These are phyloP conservation scores for Synanthedon tipuliformis DNA, from an alignment of 2,888 invertebrate genomes.

Conservation along the genomic window DNA sequence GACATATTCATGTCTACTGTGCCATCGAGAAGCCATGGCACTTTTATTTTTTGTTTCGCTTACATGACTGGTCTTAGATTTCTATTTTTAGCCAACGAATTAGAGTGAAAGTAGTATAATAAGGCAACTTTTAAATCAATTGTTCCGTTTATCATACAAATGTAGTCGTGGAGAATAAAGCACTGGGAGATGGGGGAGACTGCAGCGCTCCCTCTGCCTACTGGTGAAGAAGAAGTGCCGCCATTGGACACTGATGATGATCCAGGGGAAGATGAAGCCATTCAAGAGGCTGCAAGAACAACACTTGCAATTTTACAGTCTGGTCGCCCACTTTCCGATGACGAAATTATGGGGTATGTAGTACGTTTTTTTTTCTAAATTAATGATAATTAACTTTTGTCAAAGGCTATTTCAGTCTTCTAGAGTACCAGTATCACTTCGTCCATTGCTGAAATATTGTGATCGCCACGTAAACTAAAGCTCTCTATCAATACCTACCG, in stretches of 20 bases:
- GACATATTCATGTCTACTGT: too few species aligned
- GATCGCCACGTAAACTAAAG: too few species aligned
- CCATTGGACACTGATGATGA: slow-evolving; percentile 32
- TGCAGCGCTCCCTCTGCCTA: slow-evolving; percentile 21
- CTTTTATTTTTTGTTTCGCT: too few species aligned
- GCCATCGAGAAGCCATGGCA: too few species aligned
- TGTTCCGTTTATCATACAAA: not conserved
- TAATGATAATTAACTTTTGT: too few species aligned
- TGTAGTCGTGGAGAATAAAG: slow-evolving; percentile 35
- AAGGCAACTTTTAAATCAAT: not conserved
- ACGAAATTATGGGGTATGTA: slow-evolving; percentile 40
- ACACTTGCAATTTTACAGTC: slow-evolving; percentile 37
- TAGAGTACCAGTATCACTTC: too few species aligned
- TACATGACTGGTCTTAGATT: too few species aligned
- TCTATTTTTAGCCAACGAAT: too few species aligned
- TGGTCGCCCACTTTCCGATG: slow-evolving; percentile 36
- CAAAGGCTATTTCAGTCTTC: too few species aligned
- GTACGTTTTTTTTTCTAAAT: too few species aligned
- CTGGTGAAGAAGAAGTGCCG: slow-evolving; percentile 34
- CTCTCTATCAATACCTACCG: too few species aligned
- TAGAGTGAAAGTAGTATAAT: not conserved
- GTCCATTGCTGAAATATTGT: too few species aligned
- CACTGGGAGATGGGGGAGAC: slow-evolving; percentile 50
- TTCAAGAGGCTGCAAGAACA: slow-evolving; percentile 29
- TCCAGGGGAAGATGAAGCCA: slow-evolving; percentile 33